Conservation (phyloP, 2,888 invertebrate species). For the Aquatica leii region DNA sequence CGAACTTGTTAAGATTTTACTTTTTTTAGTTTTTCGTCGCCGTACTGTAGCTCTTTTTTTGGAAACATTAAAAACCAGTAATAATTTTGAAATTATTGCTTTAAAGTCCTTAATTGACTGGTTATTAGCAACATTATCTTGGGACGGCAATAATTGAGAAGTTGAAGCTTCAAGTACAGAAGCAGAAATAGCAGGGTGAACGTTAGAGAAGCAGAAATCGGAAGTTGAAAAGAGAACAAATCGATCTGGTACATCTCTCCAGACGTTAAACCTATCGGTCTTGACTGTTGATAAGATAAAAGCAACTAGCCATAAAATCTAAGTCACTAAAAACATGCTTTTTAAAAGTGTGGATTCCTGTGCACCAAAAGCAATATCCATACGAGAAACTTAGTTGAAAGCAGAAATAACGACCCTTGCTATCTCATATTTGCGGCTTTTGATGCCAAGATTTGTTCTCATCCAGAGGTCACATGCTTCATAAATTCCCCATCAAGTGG, state of each 20-base stretch:
- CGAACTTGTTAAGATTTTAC: slow-evolving; percentile 21
- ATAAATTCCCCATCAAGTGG: too few species aligned
- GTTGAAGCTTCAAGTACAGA: not conserved
- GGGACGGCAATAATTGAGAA: not conserved
- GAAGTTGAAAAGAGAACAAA: too few species aligned
- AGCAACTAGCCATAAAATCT: not conserved
- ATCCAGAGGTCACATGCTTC: too few species aligned
- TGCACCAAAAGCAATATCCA: too few species aligned
- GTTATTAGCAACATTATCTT: not conserved
- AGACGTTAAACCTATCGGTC: too few species aligned
- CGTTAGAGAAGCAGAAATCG: not conserved
- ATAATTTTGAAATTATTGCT: not conserved
- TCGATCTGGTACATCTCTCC: too few species aligned
- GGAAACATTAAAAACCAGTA: not conserved
- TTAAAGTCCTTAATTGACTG: not conserved
- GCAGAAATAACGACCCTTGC: too few species aligned
- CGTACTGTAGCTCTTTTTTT: slow-evolving; percentile 6
- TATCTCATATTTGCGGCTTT: too few species aligned
- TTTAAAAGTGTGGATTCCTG: too few species aligned
- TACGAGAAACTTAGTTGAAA: too few species aligned
- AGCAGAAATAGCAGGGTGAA: not conserved
- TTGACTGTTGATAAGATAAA: not conserved
- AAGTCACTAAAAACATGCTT: not conserved
- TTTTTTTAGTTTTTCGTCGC: slow-evolving; percentile 14
- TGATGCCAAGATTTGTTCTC: too few species aligned